Evolutionary conservation across 1,140 invertebrate species (phyloP), one percentile per base, ranked within the genome.

Genomic region (Coelopa frigida): DNA sequence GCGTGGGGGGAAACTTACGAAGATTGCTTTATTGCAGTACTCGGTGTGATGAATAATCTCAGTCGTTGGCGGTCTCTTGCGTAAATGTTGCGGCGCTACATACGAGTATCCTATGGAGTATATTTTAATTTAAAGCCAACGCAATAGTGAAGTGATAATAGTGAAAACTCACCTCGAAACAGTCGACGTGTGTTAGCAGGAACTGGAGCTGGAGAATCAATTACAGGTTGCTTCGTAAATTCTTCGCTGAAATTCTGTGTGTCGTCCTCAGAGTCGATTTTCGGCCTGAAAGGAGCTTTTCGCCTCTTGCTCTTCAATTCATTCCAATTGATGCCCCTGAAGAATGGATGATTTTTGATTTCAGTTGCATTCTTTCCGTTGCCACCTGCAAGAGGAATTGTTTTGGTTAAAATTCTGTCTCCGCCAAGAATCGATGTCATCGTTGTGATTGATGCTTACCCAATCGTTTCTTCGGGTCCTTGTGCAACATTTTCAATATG

Each of bases 161-260:
- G n/a, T n/a, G n/a, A n/a, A n/a, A n/a, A n/a, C n/a, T n/a, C n/a
- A 81, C 85, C 78, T 49, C 87, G 82, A 68, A 95, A 98, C 27
- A 94, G 78, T 66, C 88, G 89, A 53, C 92, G 87, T 53, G 82
- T 83, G 65, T 91, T 86, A 2, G 82, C 76, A 15, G 92, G 92
- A 17, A 86, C 79, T 33, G 89, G 80, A 4, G 87, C 89, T 1
- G 92, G 91, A n/a, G 89, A 93, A 69, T 96, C 92, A 2, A 87
- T 81, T 3, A 89, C 84, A 37, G 79, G 75, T 82, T 94, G 90
- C 52, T 82, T 81, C 0, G 94, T 98, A 66, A 98, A 98, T 74
- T 98, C 94, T 50, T 90, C 88, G 21, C 92, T 87, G 72, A 98
- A 98, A 73, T 97, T 96, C 59, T 89, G 91, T 4, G 92, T 89